Evolutionary conservation across 2,888 invertebrate genomes (phyloP), one percentile per base, ranked within the genome.

Genomic region (Tetropium fuscum): DNA sequence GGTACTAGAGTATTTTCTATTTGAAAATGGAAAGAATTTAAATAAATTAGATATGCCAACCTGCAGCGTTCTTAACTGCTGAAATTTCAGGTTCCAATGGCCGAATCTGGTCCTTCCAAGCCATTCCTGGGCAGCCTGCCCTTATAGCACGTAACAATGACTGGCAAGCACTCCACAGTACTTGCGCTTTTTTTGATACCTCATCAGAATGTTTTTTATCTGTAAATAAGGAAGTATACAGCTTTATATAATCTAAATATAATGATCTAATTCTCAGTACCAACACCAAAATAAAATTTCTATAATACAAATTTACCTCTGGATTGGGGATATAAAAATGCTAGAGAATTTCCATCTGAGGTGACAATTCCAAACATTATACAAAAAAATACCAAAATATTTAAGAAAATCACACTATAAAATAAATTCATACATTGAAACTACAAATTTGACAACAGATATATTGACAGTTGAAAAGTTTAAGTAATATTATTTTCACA

Each of bases 151-250:
- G 87, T 75, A 91, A 87, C 27, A 98, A 84, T 1, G 95, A 90
- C 75, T 97, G 95, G 73, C 95, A 96, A 1, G 98, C 95, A 66
- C 95, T 90, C 98, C 98, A 98, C 68, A 98, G 85, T 19, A 94
- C 88, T 81, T 97, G 96, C 0, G 96, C 92, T 66, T 91, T 88
- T 30, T 90, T 88, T 0, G 91, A 90, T 55, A 87, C 88, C 66
- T 87, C 88, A 73, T 94, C 94, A 1, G 89, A 87, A 62, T 89
- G 88, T 38, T 89, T 86, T 6, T 91, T 87, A 63, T 87, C 93
- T 92, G 57, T 32, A 63, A 66, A 32, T 40, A 43, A 47, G 10
- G 7, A n/a, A n/a, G n/a, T n/a, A n/a, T n/a, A n/a, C n/a, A n/a
- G n/a, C n/a, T n/a, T n/a, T n/a, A n/a, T n/a, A n/a, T n/a, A n/a